These are phyloP conservation scores for Gari tellinella DNA, from an alignment of 2,888 invertebrate genomes.

Conservation along the genomic window DNA sequence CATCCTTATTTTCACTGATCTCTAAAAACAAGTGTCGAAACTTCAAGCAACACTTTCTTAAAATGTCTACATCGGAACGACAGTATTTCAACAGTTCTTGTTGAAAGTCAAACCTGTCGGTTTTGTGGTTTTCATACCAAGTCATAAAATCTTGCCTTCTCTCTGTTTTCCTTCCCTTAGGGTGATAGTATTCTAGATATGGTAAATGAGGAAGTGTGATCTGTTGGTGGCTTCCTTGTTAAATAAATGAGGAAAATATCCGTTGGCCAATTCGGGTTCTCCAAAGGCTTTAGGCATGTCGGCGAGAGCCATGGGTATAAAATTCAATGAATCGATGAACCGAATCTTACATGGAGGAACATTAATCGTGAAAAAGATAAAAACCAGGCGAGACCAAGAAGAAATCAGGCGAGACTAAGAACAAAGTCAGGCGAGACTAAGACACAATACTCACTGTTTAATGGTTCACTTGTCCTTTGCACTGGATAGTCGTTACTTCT, in stretches of 20 bases:
- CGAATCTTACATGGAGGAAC: conserved; percentile 26
- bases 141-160: conserved; percentile 4
- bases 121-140: conserved; percentile 25
- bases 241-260: conserved; percentile 19
- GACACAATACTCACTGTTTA: too few relatives aligned
- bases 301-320: conserved; percentile 22
- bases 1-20: too few relatives aligned
- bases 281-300: conserved; percentile 23
- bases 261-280: conserved; percentile 23
- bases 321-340: conserved; percentile 44
- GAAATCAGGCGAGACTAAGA: too few relatives aligned
- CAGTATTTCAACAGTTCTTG: conserved; percentile 47
- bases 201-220: conserved; percentile 2
- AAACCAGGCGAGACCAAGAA: too few relatives aligned
- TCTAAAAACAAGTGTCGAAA: neutral
- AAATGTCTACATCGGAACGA: conserved; percentile 41
- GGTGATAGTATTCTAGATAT: conserved; percentile 11
- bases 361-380: too few relatives aligned
- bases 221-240: conserved; percentile 10
- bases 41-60: neutral
- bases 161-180: conserved; percentile 22
- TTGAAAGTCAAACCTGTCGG: conserved; percentile 34
- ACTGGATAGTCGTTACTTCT: too few relatives aligned
- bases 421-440: too few relatives aligned
- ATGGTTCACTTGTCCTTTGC: too few relatives aligned